A percentile compares a stretch with the other conserved stretches of the same genome.
These are phyloP conservation scores for Drosophila triauraria DNA, from an alignment of 1,140 invertebrate species.

Conservation along the genomic window DNA sequence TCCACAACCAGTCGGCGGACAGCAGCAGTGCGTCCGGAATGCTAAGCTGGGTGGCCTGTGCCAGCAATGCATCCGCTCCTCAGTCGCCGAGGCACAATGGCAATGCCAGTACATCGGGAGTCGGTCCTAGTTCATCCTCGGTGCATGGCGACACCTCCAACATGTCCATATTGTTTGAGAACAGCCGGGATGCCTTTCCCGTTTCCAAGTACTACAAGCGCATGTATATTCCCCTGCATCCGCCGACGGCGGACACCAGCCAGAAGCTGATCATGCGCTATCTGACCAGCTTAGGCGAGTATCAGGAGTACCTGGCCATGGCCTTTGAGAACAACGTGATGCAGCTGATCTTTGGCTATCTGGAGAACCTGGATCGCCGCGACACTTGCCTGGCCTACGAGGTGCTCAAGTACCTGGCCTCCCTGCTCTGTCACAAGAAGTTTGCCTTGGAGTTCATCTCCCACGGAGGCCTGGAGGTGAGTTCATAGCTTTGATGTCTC, in stretches of 20 bases:
- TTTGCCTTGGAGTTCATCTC: constrained; percentile 98
- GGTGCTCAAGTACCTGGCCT: constrained; percentile 96
- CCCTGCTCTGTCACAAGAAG: constrained; percentile 98
- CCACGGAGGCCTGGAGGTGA: constrained; percentile 92
- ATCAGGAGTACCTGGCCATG: constrained; percentile 97
- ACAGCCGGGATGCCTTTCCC: constrained; percentile 77
- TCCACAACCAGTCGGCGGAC: constrained; percentile 39
- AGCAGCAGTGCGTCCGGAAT: constrained; percentile 40
- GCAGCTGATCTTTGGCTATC: constrained; percentile 94
- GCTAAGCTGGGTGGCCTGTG: constrained; percentile 69
- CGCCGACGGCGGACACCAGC: constrained; percentile 93
- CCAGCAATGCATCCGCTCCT: constrained; percentile 59
- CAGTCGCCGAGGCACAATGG: constrained; percentile 70
- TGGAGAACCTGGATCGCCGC: constrained; percentile 94
- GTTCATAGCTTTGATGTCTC: neutral
- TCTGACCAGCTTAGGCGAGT: constrained; percentile 97
- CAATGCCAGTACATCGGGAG: constrained; percentile 38
- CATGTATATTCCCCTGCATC: constrained; percentile 91
- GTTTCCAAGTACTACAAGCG: constrained; percentile 69
- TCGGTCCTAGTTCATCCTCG: constrained; percentile 19
- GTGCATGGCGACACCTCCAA: constrained; percentile 64
- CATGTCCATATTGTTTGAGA: constrained; percentile 77
- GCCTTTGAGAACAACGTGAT: constrained; percentile 97
- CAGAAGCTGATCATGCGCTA: constrained; percentile 97
- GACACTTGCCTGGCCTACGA: constrained; percentile 98